Conservation (phyloP, 2,797 vertebrate species). For the Argya squamiceps region DNA sequence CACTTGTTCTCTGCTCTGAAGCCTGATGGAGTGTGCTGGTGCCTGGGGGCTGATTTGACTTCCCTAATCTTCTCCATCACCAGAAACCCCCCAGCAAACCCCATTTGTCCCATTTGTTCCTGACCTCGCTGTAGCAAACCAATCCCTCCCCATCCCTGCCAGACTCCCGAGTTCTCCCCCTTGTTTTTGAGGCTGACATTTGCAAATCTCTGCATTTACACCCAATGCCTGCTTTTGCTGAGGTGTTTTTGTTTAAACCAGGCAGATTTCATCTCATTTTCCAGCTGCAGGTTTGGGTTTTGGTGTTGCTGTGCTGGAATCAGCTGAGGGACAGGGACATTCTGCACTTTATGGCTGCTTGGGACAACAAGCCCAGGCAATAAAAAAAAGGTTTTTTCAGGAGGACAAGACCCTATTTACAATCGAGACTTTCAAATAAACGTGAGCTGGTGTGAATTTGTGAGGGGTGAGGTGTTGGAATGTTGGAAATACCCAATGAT, state of each 20-base stretch:
- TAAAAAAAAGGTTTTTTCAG: background rate
- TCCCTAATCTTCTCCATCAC: background rate
- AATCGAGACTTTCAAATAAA: background rate
- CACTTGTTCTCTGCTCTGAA: fast-evolving
- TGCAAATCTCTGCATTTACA: background rate
- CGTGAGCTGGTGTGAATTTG: background rate
- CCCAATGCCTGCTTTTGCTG: background rate
- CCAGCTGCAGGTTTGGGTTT: background rate
- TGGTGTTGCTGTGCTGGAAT: background rate
- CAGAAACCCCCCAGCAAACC: background rate
- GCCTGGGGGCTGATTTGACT: fast-evolving
- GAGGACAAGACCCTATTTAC: background rate
- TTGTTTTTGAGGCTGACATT: background rate
- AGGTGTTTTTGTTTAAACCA: background rate
- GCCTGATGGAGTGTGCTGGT: background rate
- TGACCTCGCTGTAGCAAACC: background rate
- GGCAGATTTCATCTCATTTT: background rate
- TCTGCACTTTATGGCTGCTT: background rate
- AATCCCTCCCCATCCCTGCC: background rate
- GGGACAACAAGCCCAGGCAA: background rate
- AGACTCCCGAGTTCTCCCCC: background rate
- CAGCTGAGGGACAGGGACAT: background rate
- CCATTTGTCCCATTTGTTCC: background rate
- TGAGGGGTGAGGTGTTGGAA: background rate
- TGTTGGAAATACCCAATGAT: background rate